Percentiles rank a stretch among this genome's conserved stretches.
These are phyloP conservation scores for Linnaemya tessellans DNA, from an alignment of 2,888 invertebrate species.

Conservation along the genomic window DNA sequence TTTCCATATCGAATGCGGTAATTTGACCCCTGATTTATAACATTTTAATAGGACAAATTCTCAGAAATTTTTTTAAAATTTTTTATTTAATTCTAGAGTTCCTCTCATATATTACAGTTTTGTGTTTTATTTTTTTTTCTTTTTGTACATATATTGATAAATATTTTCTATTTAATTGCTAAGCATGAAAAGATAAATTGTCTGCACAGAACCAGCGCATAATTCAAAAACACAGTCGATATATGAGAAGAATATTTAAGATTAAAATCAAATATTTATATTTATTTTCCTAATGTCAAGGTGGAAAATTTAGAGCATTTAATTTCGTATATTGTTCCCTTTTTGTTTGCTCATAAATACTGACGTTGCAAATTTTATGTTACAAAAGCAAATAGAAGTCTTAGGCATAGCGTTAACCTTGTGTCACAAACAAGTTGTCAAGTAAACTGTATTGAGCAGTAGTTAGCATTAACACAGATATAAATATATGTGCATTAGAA, in stretches of 20 bases:
- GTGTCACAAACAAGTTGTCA: constrained; percentile 34
- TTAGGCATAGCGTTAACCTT: not conserved
- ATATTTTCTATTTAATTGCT: too few species aligned
- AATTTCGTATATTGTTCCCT: not conserved
- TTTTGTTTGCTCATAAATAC: not conserved
- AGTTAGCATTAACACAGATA: not conserved
- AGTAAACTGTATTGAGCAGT: constrained; percentile 11
- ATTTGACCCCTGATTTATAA: too few species aligned
- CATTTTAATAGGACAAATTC: too few species aligned
- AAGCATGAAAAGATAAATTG: too few species aligned
- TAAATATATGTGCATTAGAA: not conserved
- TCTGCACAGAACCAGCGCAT: too few species aligned
- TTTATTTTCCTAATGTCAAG: constrained; percentile 34
- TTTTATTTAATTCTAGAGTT: too few species aligned
- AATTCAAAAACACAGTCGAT: too few species aligned
- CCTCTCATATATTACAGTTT: too few species aligned
- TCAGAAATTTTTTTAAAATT: too few species aligned
- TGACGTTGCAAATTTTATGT: not conserved
- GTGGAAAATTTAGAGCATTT: not conserved
- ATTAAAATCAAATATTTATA: not conserved
- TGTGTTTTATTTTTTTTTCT: too few species aligned
- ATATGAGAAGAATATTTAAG: not conserved
- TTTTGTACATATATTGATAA: too few species aligned
- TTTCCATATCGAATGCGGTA: too few species aligned
- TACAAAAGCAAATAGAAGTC: not conserved